phyloP scores from a whole-genome alignment of 2,113 vertebrate genomes.

The Ctenodactylus gundi region DNA sequence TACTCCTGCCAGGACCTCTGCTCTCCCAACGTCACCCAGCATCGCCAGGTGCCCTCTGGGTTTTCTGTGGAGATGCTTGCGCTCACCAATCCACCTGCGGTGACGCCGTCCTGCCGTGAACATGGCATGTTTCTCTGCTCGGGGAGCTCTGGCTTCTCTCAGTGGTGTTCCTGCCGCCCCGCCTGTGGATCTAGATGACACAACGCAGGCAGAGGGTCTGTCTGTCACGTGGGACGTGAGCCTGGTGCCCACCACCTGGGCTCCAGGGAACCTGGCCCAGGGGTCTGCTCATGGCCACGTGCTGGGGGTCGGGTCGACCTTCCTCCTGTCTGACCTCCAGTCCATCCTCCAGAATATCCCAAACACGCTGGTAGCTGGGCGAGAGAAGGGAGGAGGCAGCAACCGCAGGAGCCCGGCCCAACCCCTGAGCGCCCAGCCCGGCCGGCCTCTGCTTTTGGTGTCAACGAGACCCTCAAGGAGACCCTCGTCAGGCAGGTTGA shows the following conservation, averaged over 20 bases:
- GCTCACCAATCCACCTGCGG: rapidly evolving
- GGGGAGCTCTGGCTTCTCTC: neutral
- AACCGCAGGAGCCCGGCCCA: neutral
- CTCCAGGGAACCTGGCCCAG: no score
- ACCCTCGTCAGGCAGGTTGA: conserved; percentile 72
- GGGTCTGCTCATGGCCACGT: no score
- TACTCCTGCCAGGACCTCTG: no score
- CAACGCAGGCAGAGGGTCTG: rapidly evolving
- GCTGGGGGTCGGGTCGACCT: no score
- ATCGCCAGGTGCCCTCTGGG: rapidly evolving
- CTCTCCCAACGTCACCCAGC: no score
- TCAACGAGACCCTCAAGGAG: conserved; percentile 70
- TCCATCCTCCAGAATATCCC: neutral
- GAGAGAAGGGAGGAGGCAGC: neutral
- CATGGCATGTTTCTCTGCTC: rapidly evolving
- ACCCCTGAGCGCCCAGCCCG: neutral
- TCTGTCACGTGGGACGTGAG: neutral
- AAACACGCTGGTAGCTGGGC: no score
- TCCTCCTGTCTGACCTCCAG: neutral
- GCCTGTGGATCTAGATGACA: neutral
- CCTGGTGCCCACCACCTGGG: rapidly evolving
- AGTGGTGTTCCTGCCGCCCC: rapidly evolving
- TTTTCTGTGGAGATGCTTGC: rapidly evolving
- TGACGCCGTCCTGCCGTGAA: rapidly evolving
- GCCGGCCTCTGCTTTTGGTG: conserved; percentile 38